phyloP scores from a whole-genome alignment of 2,888 invertebrate species.

The Sympetrum striolatum region DNA sequence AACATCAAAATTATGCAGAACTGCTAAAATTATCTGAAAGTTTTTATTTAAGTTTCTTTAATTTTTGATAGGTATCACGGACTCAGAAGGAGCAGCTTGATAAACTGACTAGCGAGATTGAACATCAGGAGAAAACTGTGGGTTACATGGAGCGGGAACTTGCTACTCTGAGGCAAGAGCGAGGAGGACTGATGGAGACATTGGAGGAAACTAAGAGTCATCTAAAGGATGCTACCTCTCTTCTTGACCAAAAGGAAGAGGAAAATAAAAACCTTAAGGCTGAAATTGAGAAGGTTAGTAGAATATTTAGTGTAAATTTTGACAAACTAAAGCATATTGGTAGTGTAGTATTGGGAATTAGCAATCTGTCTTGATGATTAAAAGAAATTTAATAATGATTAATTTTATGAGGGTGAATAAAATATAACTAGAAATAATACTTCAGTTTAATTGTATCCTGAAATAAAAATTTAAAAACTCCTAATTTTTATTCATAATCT shows the following conservation, averaged over 20 bases:
- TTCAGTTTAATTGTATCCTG: too few relatives aligned
- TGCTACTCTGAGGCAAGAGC: neutral
- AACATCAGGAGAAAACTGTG: neutral
- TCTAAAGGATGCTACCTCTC: neutral
- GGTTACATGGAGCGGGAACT: neutral
- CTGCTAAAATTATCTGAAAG: too few relatives aligned
- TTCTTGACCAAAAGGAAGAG: neutral
- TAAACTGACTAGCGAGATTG: neutral
- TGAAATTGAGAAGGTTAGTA: neutral
- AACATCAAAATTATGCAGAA: too few relatives aligned
- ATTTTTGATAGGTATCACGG: neutral
- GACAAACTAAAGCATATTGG: too few relatives aligned
- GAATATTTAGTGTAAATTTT: too few relatives aligned
- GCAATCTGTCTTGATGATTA: too few relatives aligned
- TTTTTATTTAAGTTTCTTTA: neutral
- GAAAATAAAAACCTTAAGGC: neutral
- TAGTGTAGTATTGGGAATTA: too few relatives aligned
- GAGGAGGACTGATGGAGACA: neutral
- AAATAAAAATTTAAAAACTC: too few relatives aligned
- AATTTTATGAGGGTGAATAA: too few relatives aligned
- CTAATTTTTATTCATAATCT: too few relatives aligned
- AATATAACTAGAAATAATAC: too few relatives aligned
- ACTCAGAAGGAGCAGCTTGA: constrained; percentile 13
- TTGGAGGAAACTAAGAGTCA: neutral
- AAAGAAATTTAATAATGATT: too few relatives aligned